Base-by-base conservation (phyloP, 1,140 invertebrate genomes). In the Aphelenchoides avenae region DNA sequence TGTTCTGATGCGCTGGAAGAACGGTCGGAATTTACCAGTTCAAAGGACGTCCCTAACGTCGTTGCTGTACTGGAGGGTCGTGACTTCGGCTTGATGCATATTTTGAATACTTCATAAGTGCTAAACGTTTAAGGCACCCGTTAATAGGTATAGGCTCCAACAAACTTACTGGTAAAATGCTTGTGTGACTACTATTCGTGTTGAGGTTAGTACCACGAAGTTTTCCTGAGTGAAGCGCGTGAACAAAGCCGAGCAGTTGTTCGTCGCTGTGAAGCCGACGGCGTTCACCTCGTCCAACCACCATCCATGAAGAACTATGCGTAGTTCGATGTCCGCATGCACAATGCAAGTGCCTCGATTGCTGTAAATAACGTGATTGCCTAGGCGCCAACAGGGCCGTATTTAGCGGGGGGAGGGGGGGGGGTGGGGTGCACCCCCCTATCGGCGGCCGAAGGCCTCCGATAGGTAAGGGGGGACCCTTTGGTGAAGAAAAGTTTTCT, bases 231-330 rank as follows among this genome's bases (percentile, higher is more conserved):
- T 26, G 24, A 61, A 34, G 20, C 65, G 63, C 39, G 46, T 33
- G 13, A 59, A 27, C 3, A 46, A 36, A 11, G 36, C 4, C 7
- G 20, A 22, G 37, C 60, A 62, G 27, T 57, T 61, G 5, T 57
- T 24, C 20, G 36, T 50, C 15, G 37, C 37, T 4, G 58, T 61
- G 30, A 61, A 65, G 3, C 34, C 30, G 3, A 64, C 41, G n/a
- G 57, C 34, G 18, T 62, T 61, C 7, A 62, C 15, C 20, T 13
- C 11, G 31, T 62, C 51, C 13, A 62, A 33, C 60, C 61, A 62
- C 22, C 24, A 62, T 41, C 60, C 60, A 43, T 57, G 65, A 9
- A 62, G 11, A 6, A 62, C 61, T 7, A 62, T 44, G 2, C 34
- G 20, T 22, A 65, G 50, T 30, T 47, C n/a, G 22, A 41, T 42